Base-by-base conservation (phyloP, 1,140 invertebrate species). In the Caenorhabditis elegans region DNA sequence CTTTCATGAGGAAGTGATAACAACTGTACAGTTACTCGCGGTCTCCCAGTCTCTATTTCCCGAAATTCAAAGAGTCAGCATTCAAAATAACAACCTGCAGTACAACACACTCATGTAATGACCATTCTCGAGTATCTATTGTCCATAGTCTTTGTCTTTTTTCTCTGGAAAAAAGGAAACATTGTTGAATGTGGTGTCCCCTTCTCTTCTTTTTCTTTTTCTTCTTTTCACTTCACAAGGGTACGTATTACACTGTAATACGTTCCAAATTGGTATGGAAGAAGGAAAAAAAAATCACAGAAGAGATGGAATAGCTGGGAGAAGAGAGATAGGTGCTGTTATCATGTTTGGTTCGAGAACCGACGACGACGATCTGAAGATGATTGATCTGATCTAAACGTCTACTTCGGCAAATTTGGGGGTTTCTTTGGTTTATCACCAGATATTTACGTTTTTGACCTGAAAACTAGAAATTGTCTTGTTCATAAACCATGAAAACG, bases 301-400 rank as follows among this genome's bases (percentile, higher is more conserved):
- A 70, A 34, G 39, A 43, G 15, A 43, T 43, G 39, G 39, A 15
- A 43, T 8, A 43, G 15, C 39, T 5, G 39, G 15, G 39, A 43
- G 39, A 15, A 15, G 39, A 15, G 39, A 15, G 39, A 60, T 17
- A 13, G 60, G 39, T 70, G 39, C 34, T 60, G 53, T 60, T 70
- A 70, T 70, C 60, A 43, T 70, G 39, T 70, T 70, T 31, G 34
- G 39, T 17, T 11, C 1, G 6, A 19, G 34, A 28, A 11, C 53
- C 26, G 34, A 60, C 53, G n/a, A n/a, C 34, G 53, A 60, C 22
- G 34, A 70, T 31, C 34, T 26, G 19, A 70, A 70, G 60, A 39
- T 70, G 34, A 39, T 39, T 70, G 60, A 70, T 70, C 60, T 70
- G 60, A 70, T 70, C 60, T 70, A 70, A 70, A 53, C 31, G 8